Evolutionary conservation across 2,113 vertebrate species (phyloP).

Genomic region (Cygnus buccinator): DNA sequence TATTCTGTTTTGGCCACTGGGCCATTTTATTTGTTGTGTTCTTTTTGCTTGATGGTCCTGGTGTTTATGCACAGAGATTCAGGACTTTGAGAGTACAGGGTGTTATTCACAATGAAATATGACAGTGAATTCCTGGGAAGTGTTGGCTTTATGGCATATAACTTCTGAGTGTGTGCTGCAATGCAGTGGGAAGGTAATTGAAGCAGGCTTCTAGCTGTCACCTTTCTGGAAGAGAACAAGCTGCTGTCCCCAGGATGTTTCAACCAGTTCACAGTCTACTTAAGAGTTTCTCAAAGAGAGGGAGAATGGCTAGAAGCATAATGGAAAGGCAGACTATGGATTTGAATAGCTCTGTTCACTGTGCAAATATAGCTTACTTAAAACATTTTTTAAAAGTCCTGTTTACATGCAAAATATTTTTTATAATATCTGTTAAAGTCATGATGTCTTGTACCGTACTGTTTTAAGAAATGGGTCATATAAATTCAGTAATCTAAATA

Average conservation of each 20-base stretch:
- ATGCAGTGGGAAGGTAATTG: neutral
- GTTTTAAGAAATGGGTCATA: neutral
- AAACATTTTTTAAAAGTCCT: neutral
- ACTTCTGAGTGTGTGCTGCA: neutral
- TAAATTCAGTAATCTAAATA: constrained; percentile 44
- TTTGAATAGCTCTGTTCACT: neutral
- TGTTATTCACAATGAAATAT: neutral
- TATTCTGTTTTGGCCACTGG: neutral
- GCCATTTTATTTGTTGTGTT: neutral
- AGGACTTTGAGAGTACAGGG: neutral
- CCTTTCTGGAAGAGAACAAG: neutral
- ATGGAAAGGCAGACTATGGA: neutral
- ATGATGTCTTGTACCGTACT: neutral
- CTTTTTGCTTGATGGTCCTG: neutral
- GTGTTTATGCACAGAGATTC: neutral
- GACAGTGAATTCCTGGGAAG: neutral
- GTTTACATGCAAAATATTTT: neutral
- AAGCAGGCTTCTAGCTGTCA: neutral
- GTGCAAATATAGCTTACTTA: neutral
- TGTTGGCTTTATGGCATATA: neutral
- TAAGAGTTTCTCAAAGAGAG: neutral
- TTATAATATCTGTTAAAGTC: neutral
- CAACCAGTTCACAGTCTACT: neutral
- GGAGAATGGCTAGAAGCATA: neutral
- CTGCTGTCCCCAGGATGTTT: neutral